These are phyloP conservation scores for Yponomeuta sedellus DNA, from an alignment of 2,888 invertebrate genomes.

Conservation along the genomic window DNA sequence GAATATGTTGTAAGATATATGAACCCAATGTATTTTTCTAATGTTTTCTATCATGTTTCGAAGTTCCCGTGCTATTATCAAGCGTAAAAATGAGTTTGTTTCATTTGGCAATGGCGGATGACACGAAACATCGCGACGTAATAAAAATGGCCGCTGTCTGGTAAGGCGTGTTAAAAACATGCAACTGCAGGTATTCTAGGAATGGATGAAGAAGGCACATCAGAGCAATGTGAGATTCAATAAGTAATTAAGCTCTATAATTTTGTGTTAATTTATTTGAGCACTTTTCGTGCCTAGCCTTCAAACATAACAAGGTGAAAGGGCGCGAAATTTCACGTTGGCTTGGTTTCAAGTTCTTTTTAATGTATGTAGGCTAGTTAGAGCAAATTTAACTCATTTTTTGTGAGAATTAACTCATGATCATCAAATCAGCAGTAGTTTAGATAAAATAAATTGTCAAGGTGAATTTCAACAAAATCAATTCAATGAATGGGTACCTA, in stretches of 20 bases:
- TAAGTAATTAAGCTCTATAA: background rate
- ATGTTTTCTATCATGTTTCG: slow-evolving; percentile 35
- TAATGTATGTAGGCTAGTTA: background rate
- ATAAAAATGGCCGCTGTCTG: slow-evolving; percentile 75
- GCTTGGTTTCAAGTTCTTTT: slow-evolving; percentile 30
- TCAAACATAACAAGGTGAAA: slow-evolving; percentile 46
- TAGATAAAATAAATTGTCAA: background rate
- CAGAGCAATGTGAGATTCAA: background rate
- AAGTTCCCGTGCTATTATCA: slow-evolving; percentile 46
- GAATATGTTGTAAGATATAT: slow-evolving; percentile 44
- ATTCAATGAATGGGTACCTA: background rate
- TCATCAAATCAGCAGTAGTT: background rate
- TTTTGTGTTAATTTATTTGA: background rate
- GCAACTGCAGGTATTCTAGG: slow-evolving; percentile 17
- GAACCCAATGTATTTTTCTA: slow-evolving; percentile 47
- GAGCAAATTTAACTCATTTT: background rate
- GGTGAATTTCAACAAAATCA: background rate
- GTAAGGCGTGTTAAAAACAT: slow-evolving; percentile 73
- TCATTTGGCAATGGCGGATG: slow-evolving; percentile 73
- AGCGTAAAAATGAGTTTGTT: slow-evolving; percentile 43
- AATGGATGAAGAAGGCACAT: slow-evolving; percentile 10
- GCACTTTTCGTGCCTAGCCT: background rate
- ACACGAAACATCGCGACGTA: slow-evolving; percentile 75
- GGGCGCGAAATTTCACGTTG: slow-evolving; percentile 62
- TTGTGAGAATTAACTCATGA: background rate